Evolutionary conservation across 2,113 vertebrate genomes (phyloP), one percentile per base, ranked within the genome.

Genomic region (Myotis davidii): DNA sequence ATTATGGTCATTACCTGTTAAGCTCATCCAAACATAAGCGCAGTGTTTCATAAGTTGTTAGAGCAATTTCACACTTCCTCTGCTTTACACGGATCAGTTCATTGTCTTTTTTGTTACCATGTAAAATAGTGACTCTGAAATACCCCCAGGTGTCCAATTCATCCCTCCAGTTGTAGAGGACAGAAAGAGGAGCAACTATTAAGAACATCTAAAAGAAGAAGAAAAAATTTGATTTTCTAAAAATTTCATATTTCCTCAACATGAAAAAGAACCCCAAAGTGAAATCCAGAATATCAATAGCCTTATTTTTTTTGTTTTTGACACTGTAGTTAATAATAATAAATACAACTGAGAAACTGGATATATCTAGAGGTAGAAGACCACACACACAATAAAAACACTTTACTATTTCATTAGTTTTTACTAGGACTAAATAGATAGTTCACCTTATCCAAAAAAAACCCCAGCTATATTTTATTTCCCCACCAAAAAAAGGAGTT

Each of bases 161-260:
- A 97, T 99, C 99, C 95, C 98, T 99, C 99, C 99, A 99, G 97
- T 99, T 99, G 95, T 99, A 99, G 52, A 99, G 98, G 85, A 99
- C 99, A 93, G 99, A 99, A 96, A 99, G 98, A 11, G 99, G 99
- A 32, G 99, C 98, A 96, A 99, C 99, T 96, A 99, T 99, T 45
- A 99, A 98, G 91, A 99, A 99, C 90, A 98, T 98, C 99, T 99
- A 94, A 82, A 96, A 69, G 39, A 89, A 74, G 18, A 85, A 74
- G 18, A 88, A 91, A 69, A 61, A 20, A 2, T 50, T 79, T 59
- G n/a, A 45, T 52, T 61, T 61, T 61, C 59, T 61, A 61, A 27
- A 27, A 25, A 11, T 64, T 13, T 32, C 25, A 67, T 42, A 78
- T 70, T 83, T 77, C 79, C 61, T 42, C 74, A 81, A 29, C 88